Evolutionary conservation across 2,113 vertebrate species (phyloP), one percentile per base, ranked within the genome.

Genomic region (Anthoscopus minutus): DNA sequence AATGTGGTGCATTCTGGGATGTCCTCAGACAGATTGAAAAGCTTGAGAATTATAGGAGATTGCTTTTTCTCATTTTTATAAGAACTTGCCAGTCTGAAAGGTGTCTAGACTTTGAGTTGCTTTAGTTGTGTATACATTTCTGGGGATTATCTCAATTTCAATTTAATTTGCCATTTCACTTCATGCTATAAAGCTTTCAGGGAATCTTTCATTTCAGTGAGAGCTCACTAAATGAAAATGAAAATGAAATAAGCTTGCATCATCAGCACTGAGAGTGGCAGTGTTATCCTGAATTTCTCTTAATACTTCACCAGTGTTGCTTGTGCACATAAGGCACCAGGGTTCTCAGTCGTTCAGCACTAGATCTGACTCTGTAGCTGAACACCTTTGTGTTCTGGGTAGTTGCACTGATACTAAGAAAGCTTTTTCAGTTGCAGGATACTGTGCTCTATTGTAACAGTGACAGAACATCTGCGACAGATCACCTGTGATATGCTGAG

Each of bases 81-180:
- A 89, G 73, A 91, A 81, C 25, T 74, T 84, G 40, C 17, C 10
- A 62, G 24, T 85, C 61, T 95, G 92, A 82, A 90, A 82, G 66
- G 56, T 92, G 44, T 62, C 64, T 91, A 79, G 67, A 79, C 66
- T 79, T 61, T 8, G n/a, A 85, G 66, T 61, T 92, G 44, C 60
- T 73, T 91, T 78, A 47, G 69, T 88, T 89, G 48, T 91, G 74
- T 94, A 86, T 70, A 80, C 66, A 70, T 95, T 97, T 89, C 91
- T 95, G 54, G 40, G 78, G 72, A 95, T 95, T 92, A 92, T 65
- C 87, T 92, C 81, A 31, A 89, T 88, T 96, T 95, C 89, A 93
- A 73, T 95, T 94, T 92, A 91, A 94, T 88, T 95, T 96, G 77
- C 74, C 61, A 82, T 76, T 83, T 93, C 87, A 73, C 67, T 81